Conservation (phyloP, 2,888 invertebrate species). For the Luffia ferchaultella region DNA sequence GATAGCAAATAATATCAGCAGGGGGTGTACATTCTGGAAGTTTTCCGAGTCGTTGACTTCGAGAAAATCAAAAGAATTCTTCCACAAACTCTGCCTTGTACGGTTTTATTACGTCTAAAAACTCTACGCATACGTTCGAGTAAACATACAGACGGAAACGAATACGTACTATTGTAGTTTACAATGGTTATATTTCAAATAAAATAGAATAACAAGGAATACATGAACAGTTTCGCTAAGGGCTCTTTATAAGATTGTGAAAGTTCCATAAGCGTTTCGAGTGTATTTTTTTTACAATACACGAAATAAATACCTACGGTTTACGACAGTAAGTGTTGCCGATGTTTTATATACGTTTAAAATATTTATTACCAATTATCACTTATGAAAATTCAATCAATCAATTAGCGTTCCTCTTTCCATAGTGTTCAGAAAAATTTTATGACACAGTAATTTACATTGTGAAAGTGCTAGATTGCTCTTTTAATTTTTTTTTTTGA, state of each 20-base stretch:
- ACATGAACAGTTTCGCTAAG: not conserved
- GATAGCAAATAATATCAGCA: not conserved
- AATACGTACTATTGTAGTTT: slow-evolving; percentile 36
- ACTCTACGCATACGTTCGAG: slow-evolving; percentile 46
- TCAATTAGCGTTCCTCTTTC: too few relatives aligned
- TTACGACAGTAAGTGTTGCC: too few relatives aligned
- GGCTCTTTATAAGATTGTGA: not conserved
- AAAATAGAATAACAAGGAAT: not conserved
- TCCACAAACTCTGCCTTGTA: slow-evolving; percentile 33
- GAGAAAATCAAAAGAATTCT: slow-evolving; percentile 41
- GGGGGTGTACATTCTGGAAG: not conserved
- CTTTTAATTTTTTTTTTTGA: too few relatives aligned
- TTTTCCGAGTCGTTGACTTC: slow-evolving; percentile 44
- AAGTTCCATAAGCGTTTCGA: too few relatives aligned
- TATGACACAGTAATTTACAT: too few relatives aligned
- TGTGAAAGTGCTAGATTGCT: too few relatives aligned
- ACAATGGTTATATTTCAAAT: slow-evolving; percentile 10
- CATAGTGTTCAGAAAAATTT: too few relatives aligned
- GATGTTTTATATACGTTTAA: too few relatives aligned
- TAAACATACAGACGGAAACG: slow-evolving; percentile 48
- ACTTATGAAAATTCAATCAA: too few relatives aligned
- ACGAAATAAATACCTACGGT: too few relatives aligned
- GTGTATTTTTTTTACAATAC: too few relatives aligned
- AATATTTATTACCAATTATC: too few relatives aligned
- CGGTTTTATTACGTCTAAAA: slow-evolving; percentile 50